These are phyloP conservation scores for Turritopsis rubra DNA, from an alignment of 30 jellyfish, hydroid and myxozoan species.

Conservation along the genomic window DNA sequence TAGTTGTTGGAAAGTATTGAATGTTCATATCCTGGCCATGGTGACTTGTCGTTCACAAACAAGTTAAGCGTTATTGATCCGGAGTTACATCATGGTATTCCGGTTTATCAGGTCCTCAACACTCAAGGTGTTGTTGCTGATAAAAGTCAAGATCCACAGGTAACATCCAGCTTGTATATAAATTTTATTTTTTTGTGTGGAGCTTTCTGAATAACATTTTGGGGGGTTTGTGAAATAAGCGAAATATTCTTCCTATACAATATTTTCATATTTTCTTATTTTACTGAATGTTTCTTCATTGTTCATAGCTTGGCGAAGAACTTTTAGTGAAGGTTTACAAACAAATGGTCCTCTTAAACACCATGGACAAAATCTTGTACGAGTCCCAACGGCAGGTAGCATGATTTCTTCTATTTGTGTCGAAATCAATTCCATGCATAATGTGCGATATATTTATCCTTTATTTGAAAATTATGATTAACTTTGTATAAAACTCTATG, in stretches of 20 bases:
- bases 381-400: constrained; percentile 91
- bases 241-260: no score
- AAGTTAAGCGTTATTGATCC: constrained; percentile 65
- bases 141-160: constrained; percentile 62
- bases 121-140: constrained; percentile 55
- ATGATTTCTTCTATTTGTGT: neutral
- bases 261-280: no score
- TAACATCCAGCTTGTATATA: neutral
- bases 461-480: neutral
- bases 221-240: neutral
- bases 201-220: no score
- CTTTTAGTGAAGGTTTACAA: constrained; percentile 56
- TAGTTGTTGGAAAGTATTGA: neutral
- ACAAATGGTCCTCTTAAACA: constrained; percentile 61
- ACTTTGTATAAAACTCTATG: neutral
- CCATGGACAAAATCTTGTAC: constrained; percentile 81
- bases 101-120: constrained; percentile 73
- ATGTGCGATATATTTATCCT: neutral
- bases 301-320: constrained; percentile 56
- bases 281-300: neutral
- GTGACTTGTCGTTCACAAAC: constrained; percentile 31
- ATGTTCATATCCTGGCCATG: constrained; percentile 12
- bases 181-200: neutral
- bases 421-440: no score
- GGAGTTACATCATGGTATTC: constrained; percentile 56